Conservation (phyloP, 2,797 vertebrate species). For the Emydoidea blandingii region DNA sequence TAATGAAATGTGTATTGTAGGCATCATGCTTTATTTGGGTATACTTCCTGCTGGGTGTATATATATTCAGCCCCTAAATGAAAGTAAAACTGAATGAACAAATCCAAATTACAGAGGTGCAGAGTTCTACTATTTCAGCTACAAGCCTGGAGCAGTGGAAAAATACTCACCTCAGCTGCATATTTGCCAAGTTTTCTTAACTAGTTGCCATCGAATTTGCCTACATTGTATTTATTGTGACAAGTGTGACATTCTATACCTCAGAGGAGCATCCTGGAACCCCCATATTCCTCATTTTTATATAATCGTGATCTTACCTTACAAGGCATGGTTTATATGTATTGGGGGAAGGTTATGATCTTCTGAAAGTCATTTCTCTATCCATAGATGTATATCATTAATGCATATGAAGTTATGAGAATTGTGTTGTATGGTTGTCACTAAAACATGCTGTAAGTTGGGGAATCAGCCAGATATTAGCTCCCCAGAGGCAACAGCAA, state of each 20-base stretch:
- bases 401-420: no score
- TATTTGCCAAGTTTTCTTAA: constrained; percentile 74
- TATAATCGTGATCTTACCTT: no score
- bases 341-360: no score
- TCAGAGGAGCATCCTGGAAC: no score
- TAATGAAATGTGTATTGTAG: background rate
- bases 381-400: no score
- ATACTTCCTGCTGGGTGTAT: constrained; percentile 6
- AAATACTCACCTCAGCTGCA: constrained; percentile 74
- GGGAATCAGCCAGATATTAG: no score
- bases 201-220: constrained; percentile 66
- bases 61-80: constrained; percentile 38
- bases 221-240: constrained; percentile 65
- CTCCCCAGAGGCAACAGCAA: no score
- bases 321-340: no score
- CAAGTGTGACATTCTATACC: constrained; percentile 19
- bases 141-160: constrained; percentile 72
- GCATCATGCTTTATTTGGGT: constrained; percentile 39
- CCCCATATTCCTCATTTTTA: no score
- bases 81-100: constrained; percentile 64
- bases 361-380: no score
- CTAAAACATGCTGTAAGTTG: no score
- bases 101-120: constrained; percentile 49
- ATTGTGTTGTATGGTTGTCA: no score
- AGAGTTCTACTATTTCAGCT: constrained; percentile 61